Conservation (phyloP, 2,113 vertebrate genomes). For the Bos javanicus region DNA sequence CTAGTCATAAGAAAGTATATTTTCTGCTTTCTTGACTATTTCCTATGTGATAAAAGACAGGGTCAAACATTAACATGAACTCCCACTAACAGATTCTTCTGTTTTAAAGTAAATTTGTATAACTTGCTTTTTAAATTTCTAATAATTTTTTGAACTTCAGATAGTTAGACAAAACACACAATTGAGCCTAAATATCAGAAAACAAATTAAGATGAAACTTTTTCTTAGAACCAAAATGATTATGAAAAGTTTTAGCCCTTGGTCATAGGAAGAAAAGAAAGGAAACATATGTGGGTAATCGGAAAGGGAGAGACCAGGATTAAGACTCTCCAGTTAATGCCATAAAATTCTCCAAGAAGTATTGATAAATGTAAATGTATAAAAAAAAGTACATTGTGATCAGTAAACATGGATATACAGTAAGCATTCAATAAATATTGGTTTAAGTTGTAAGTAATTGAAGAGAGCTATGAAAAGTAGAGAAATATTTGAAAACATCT, state of each 20-base stretch:
- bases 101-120: background rate
- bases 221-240: background rate
- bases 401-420: background rate
- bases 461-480: background rate
- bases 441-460: background rate
- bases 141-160: background rate
- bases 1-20: background rate
- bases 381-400: background rate
- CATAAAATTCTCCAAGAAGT: background rate
- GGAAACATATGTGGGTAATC: background rate
- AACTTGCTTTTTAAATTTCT: background rate
- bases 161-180: background rate
- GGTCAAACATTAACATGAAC: background rate
- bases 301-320: background rate
- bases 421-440: background rate
- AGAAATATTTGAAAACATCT: background rate
- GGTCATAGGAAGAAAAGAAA: background rate
- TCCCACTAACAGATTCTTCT: background rate
- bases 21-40: conserved; percentile 10
- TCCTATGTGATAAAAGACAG: background rate
- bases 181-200: background rate
- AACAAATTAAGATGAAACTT: background rate
- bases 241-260: background rate
- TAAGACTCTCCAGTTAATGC: background rate
- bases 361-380: background rate